Conservation (phyloP, 2,797 vertebrate species). For the Neopelma chrysocephalum region DNA sequence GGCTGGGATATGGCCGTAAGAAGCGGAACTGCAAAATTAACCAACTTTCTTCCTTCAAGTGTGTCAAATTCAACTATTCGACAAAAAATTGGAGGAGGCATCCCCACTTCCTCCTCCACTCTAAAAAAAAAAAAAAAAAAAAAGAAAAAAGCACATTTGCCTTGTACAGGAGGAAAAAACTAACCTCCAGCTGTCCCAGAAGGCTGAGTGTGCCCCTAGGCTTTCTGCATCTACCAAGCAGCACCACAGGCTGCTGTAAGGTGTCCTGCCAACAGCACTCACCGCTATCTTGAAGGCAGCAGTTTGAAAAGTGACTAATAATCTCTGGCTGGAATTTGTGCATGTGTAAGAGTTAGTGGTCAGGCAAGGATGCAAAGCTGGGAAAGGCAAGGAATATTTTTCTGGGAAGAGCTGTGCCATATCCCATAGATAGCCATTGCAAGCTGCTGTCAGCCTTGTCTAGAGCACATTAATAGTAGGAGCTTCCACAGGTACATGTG, state of each 20-base stretch:
- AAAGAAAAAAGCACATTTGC: neutral
- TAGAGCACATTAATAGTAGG: neutral
- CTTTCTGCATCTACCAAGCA: neutral
- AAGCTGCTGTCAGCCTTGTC: neutral
- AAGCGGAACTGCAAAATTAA: neutral
- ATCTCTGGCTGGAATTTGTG: neutral
- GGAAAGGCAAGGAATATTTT: neutral
- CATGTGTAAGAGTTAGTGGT: neutral
- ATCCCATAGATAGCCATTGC: neutral
- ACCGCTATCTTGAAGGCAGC: neutral
- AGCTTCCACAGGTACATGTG: neutral
- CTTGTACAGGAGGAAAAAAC: neutral
- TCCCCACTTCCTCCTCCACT: accelerated
- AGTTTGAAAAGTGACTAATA: neutral
- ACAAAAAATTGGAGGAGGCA: neutral
- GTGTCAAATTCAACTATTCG: neutral
- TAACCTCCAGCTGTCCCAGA: neutral
- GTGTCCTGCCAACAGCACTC: neutral
- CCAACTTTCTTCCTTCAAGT: neutral
- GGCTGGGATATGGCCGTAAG: neutral
- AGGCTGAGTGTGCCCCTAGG: neutral
- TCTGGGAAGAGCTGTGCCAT: neutral
- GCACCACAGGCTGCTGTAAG: neutral
- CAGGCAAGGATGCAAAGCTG: neutral
- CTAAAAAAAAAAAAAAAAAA: neutral